Evolutionary conservation across 2,797 vertebrate species (phyloP), one percentile per base, ranked within the genome.

Genomic region (Macroramphosus scolopax): DNA sequence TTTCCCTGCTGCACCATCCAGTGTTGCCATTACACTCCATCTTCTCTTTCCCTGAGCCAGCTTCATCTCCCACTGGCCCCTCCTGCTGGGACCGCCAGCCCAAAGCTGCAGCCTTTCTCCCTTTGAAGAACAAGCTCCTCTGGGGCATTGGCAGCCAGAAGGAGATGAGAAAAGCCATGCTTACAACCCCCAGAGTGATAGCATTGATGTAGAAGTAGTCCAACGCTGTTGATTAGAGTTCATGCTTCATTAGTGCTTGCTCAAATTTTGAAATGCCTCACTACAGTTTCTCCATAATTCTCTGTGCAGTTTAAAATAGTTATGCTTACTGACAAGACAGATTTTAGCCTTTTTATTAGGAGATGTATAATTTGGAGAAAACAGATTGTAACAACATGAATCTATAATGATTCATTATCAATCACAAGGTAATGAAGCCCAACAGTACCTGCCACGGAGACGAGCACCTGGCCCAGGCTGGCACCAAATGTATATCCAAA

Each of bases 101-200:
- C 33, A 35, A 15, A 51, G 64, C 34, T 53, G 51, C 49, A 46
- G 40, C 43, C 11, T 26, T 47, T 33, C 48, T 26, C 44, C 28
- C 72, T 67, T 78, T 74, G 68, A 89, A 91, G 74, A 89, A 89
- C 66, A 89, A 36, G 41, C 81, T 79, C 30, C 53, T 59, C 38
- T 73, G 65, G 30, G 90, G 88, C 86, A 86, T 86, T 10, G 89
- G 88, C 53, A 89, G 75, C 66, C 61, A 72, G 48, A 89, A 45
- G 29, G 89, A 86, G 51, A 82, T 1, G 11, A 89, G 50, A 37
- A 88, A 88, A 54, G 87, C 87, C 38, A 81, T 1, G 13, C 76
- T 81, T 36, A 82, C 63, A 10, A 67, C 61, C 41, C 85, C 87
- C 69, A 91, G 79, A 16, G 84, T 86, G 54, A 89, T 64, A 2